Percentiles rank a stretch among this genome's conserved stretches.
Evolutionary conservation across 2,888 invertebrate species (phyloP).

Genomic region (Pelosia muscerda): DNA sequence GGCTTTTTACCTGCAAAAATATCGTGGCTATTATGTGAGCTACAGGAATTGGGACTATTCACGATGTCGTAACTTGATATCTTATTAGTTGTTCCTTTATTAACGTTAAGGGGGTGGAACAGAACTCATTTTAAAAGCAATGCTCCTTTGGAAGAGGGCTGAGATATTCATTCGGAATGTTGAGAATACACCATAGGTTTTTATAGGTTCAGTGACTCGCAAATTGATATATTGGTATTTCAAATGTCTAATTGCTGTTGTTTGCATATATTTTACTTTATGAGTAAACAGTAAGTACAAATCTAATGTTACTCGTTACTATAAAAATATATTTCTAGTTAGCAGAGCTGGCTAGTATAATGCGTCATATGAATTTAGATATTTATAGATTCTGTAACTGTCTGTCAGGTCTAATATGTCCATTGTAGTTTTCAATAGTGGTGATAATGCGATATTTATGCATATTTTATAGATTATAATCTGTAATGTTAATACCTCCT

Average conservation of each 20-base stretch:
- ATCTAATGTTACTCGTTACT: no score
- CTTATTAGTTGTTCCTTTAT: neutral
- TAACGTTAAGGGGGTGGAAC: neutral
- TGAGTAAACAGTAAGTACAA: no score
- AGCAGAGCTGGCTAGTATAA: no score
- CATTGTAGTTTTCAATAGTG: no score
- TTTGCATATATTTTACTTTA: neutral
- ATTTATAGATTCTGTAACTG: no score
- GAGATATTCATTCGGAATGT: neutral
- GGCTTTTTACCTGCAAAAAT: neutral
- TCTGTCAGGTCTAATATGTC: no score
- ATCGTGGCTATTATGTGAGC: constrained; percentile 1
- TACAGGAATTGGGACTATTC: neutral
- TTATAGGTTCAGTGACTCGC: neutral
- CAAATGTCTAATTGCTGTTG: neutral
- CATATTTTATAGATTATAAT: neutral
- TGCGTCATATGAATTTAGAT: no score
- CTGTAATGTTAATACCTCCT: neutral
- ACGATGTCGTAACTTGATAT: neutral
- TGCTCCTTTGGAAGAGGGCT: neutral
- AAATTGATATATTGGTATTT: neutral
- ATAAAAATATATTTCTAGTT: no score
- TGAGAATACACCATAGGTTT: neutral
- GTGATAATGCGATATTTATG: no score
- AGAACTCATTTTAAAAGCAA: neutral